Evolutionary conservation across 2,113 vertebrate species (phyloP).

Genomic region (Equus przewalskii): DNA sequence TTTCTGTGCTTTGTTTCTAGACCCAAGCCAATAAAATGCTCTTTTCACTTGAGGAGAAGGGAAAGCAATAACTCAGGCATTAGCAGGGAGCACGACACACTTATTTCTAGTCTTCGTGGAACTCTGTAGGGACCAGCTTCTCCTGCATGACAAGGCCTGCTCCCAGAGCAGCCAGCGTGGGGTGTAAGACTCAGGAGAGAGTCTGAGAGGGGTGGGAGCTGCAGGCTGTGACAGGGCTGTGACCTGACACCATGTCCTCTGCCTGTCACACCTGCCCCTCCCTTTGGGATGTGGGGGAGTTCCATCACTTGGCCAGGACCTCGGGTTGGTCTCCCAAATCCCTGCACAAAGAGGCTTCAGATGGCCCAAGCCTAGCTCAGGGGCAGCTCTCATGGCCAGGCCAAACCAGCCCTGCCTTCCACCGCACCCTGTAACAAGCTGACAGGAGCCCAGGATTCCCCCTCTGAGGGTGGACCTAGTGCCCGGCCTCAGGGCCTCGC

Average conservation of each 20-base stretch:
- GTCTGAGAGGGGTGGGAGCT: background rate
- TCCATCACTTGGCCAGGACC: background rate
- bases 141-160: accelerated
- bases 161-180: background rate
- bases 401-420: background rate
- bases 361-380: background rate
- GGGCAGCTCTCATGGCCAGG: background rate
- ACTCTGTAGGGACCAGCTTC: background rate
- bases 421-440: background rate
- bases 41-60: slow-evolving; percentile 25
- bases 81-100: background rate
- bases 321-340: background rate
- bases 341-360: background rate
- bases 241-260: background rate
- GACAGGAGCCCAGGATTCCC: background rate
- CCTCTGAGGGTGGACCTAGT: background rate
- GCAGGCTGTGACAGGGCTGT: background rate
- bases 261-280: background rate
- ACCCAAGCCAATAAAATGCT: slow-evolving; percentile 62
- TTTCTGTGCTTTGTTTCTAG: slow-evolving; percentile 52
- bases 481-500: background rate
- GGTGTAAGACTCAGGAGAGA: background rate
- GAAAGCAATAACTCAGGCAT: slow-evolving; percentile 59
- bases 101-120: background rate
- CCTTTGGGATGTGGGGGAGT: too few relatives aligned